A percentile compares a stretch with the other conserved stretches of the same genome.
These are phyloP conservation scores for Amphibalanus amphitrite DNA, from an alignment of 1,140 invertebrate species.

Conservation along the genomic window DNA sequence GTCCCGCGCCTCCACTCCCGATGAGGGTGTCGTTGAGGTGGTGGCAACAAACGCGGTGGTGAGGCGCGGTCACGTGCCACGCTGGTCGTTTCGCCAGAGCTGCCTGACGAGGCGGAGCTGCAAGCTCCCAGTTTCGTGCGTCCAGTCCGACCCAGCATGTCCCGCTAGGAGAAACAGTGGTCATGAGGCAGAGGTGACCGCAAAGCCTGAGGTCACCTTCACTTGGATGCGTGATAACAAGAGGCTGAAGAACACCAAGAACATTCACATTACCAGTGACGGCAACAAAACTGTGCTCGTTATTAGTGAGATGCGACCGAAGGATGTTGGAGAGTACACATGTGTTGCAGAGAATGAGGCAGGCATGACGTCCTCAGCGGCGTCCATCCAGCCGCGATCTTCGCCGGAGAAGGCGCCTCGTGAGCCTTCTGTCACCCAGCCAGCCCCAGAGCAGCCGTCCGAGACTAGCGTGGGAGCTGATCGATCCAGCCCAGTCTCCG, in stretches of 20 bases:
- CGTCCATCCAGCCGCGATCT: conserved; percentile 41
- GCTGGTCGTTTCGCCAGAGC: conserved; percentile 24
- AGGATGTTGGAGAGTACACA: conserved; percentile 58
- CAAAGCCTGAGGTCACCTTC: conserved; percentile 60
- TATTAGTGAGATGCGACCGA: conserved; percentile 51
- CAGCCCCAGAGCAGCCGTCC: no score
- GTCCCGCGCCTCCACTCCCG: conserved; percentile 87
- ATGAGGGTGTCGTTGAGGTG: conserved; percentile 84
- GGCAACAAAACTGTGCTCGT: conserved; percentile 64
- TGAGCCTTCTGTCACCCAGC: conserved; percentile 9
- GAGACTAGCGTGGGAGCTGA: no score
- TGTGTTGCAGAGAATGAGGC: conserved; percentile 77
- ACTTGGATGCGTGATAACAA: conserved; percentile 58
- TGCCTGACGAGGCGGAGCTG: conserved; percentile 37
- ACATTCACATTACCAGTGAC: conserved; percentile 48
- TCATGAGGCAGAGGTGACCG: conserved; percentile 59
- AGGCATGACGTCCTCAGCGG: conserved; percentile 65
- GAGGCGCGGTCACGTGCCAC: conserved; percentile 38
- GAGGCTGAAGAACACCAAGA: conserved; percentile 36
- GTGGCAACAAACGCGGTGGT: conserved; percentile 82
- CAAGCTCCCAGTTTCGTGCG: conserved; percentile 53
- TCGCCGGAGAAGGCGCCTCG: conserved; percentile 21
- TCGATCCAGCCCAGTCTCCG: no score
- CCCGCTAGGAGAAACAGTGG: conserved; percentile 49
- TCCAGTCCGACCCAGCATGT: conserved; percentile 51